These are phyloP conservation scores for Pomatorhinus ruficollis DNA, from an alignment of 2,113 vertebrate species.

Conservation along the genomic window DNA sequence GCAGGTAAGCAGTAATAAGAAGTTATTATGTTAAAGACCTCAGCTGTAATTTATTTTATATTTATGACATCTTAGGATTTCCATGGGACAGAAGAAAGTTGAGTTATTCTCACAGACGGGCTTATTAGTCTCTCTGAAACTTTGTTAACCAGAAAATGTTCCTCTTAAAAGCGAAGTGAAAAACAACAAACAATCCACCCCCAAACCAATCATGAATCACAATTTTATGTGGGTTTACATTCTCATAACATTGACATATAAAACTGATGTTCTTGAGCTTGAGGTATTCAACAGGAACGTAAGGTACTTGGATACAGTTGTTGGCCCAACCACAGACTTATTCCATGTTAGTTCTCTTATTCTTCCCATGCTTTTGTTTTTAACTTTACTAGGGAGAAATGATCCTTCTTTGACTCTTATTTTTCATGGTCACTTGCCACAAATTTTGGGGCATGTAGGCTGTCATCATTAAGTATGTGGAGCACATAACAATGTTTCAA, in stretches of 20 bases:
- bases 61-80: neutral
- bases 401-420: neutral
- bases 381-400: neutral
- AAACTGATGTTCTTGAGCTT: neutral
- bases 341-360: neutral
- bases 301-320: neutral
- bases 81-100: neutral
- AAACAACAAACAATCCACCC: rapidly evolving
- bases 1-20: neutral
- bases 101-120: neutral
- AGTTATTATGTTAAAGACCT: neutral
- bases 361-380: neutral
- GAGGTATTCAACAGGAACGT: neutral
- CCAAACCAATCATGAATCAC: neutral
- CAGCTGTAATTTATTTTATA: neutral
- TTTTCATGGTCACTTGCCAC: neutral
- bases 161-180: neutral
- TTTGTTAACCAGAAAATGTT: neutral
- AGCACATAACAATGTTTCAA: neutral
- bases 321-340: neutral
- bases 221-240: neutral
- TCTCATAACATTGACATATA: neutral
- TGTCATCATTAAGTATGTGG: neutral
- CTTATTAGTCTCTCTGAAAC: neutral
- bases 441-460: neutral